Base-by-base conservation (phyloP, 2,888 invertebrate species). In the Troilus luridus region DNA sequence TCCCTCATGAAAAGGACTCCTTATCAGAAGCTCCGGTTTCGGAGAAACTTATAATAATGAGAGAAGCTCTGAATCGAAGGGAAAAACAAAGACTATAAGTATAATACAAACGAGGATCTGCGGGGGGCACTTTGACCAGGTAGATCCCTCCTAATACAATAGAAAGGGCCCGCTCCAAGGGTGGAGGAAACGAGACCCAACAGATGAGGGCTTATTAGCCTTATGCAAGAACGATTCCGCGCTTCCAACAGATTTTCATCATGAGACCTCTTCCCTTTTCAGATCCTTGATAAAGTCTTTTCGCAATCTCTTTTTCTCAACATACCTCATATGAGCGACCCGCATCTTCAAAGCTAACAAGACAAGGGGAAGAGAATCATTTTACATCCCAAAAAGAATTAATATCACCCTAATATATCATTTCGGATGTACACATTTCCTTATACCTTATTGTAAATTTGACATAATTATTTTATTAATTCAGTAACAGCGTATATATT, bases 191-290 rank as follows among this genome's bases (percentile, higher is more conserved):
- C 41, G 72, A 72, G 24, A 72, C 27, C 72, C 72, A 72, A 12
- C 6, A 72, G 72, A 77, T 77, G 72, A 77, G 72, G 72, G 72
- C 72, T 77, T 77, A 77, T 77, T 77, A 77, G 72, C 72, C 72
- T 77, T 77, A 77, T 77, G 72, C 72, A 77, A 77, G 72, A 77
- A 41, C 72, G 72, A 77, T 77, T 77, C 72, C 72, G 19, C 5
- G 27, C 72, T 77, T 77, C 72, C 72, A 41, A 77, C 27, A 41
- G 27, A 77, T 77, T 77, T 77, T 77, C 72, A 77, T 77, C 72
- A 41, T 17, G 17, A 41, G 27, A 11, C 3, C 72, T 41, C 72
- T 41, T 77, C 27, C 41, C 41, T 19, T 77, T 41, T 17, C 21
- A 1, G 41, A 1, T 19, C 1, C 1, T 5, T 9, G 17, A 27